These are phyloP conservation scores for Syndactyla subalaris DNA, from an alignment of 2,797 vertebrate genomes.

Conservation along the genomic window DNA sequence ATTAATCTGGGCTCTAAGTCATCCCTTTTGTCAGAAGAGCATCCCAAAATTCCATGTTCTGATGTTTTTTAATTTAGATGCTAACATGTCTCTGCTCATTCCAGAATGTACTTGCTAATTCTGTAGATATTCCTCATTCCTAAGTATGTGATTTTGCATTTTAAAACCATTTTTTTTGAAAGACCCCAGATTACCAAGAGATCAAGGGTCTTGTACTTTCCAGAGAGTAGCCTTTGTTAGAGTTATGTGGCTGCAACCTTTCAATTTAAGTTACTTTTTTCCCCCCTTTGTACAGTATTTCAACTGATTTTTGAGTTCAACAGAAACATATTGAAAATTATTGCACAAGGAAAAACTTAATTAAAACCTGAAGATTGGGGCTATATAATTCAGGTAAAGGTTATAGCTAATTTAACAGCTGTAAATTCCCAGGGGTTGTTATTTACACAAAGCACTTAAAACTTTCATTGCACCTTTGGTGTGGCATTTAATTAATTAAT, in stretches of 20 bases:
- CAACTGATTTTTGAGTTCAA: background rate
- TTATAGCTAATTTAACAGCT: conserved; percentile 52
- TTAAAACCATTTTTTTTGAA: background rate
- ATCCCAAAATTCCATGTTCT: background rate
- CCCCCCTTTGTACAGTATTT: background rate
- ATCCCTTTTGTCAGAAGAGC: background rate
- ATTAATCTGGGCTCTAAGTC: background rate
- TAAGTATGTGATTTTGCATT: background rate
- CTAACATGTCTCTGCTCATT: background rate
- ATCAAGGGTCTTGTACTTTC: background rate
- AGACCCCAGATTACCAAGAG: background rate
- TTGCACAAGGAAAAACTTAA: conserved; percentile 22
- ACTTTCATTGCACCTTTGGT: conserved; percentile 25
- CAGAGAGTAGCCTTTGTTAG: background rate
- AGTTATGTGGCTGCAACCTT: background rate
- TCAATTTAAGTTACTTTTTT: background rate
- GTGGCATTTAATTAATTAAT: conserved; percentile 49
- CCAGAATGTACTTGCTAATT: background rate
- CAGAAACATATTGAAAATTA: conserved; percentile 31
- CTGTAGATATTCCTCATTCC: background rate
- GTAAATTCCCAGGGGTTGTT: conserved; percentile 23
- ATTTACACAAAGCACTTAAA: conserved; percentile 22
- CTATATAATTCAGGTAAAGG: conserved; percentile 40
- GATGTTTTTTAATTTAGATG: background rate
- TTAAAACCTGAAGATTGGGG: conserved; percentile 24